These are phyloP conservation scores for Choloepus hoffmanni DNA, from an alignment of 2,113 vertebrate genomes.

Conservation along the genomic window DNA sequence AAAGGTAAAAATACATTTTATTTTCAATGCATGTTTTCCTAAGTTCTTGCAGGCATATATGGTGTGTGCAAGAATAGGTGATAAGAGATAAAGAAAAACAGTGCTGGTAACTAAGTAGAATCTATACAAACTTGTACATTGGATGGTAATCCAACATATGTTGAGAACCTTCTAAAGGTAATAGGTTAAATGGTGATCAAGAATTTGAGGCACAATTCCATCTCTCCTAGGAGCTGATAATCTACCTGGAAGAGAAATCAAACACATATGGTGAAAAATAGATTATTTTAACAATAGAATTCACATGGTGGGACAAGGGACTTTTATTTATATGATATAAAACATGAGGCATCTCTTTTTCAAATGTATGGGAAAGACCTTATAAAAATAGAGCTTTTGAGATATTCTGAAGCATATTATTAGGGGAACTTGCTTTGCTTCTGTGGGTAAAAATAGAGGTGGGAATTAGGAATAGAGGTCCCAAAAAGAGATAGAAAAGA, in stretches of 20 bases:
- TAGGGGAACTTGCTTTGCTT: background rate
- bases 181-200: background rate
- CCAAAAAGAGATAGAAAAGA: background rate
- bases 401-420: background rate
- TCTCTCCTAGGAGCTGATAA: background rate
- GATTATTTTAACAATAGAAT: background rate
- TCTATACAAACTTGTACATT: background rate
- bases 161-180: background rate
- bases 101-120: background rate
- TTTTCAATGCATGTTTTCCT: background rate
- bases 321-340: background rate
- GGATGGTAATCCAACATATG: background rate
- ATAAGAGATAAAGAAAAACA: background rate
- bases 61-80: background rate
- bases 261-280: background rate
- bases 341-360: background rate
- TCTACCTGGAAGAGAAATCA: background rate
- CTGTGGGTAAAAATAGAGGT: background rate
- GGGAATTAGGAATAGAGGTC: background rate
- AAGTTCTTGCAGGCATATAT: background rate
- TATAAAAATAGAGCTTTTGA: background rate
- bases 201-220: background rate
- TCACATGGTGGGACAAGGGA: background rate
- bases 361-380: background rate
- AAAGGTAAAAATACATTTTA: background rate